Evolutionary conservation across 1,140 invertebrate genomes (phyloP).

Genomic region (Philotrypesis tridentata): DNA sequence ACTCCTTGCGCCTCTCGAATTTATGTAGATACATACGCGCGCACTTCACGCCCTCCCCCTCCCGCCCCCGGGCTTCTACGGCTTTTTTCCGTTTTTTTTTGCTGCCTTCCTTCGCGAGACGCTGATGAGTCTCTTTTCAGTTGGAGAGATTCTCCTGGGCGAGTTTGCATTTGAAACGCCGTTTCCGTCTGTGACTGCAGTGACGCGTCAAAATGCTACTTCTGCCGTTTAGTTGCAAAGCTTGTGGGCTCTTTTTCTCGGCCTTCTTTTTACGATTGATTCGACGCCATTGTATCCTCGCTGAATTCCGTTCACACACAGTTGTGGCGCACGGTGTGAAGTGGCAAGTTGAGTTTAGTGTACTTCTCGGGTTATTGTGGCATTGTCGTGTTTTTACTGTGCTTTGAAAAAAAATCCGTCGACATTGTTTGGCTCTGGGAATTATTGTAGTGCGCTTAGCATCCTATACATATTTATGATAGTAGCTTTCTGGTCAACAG

Average conservation of each 20-base stretch:
- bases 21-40: neutral
- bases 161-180: conserved; percentile 23
- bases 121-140: conserved; percentile 27
- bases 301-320: neutral
- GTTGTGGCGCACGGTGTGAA: neutral
- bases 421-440: no score
- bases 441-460: neutral
- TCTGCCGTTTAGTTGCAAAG: no score
- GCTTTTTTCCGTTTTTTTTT: neutral
- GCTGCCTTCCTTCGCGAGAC: no score
- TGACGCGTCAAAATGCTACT: neutral
- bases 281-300: neutral
- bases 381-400: neutral
- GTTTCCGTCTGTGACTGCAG: neutral
- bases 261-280: conserved; percentile 4
- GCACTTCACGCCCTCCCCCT: neutral
- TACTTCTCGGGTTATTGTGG: neutral
- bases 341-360: neutral
- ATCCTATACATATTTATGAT: no score
- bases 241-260: no score
- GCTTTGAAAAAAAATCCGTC: neutral
- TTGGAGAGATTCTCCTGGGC: neutral
- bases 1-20: neutral
- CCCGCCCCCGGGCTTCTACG: neutral
- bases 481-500: no score